Percentiles rank a stretch among this genome's conserved stretches.
Evolutionary conservation across 2,113 vertebrate genomes (phyloP).

Genomic region (Ariopsis seemanni): DNA sequence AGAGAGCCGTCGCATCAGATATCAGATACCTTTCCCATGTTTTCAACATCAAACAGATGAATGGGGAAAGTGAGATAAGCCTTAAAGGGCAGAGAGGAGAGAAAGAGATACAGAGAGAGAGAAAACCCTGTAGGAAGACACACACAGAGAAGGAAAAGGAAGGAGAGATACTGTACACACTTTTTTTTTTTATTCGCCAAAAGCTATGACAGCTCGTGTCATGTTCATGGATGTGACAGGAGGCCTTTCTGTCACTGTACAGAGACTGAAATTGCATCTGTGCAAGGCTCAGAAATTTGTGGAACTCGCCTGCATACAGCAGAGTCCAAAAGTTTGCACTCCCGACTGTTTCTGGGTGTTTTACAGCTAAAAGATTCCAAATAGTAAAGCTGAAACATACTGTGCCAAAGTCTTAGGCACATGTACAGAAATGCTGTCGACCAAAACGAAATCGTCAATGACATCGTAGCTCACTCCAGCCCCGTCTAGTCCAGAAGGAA

Average conservation of each 20-base stretch:
- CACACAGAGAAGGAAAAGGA: neutral
- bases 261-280: neutral
- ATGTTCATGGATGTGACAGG: conserved; percentile 66
- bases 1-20: conserved; percentile 57
- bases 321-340: neutral
- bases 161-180: conserved; percentile 27
- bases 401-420: too few species aligned
- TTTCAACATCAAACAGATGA: conserved; percentile 69
- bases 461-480: too few species aligned
- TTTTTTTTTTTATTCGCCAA: conserved; percentile 49
- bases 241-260: conserved; percentile 61
- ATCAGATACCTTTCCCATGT: conserved; percentile 59
- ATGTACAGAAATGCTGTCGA: too few species aligned
- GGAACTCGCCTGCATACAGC: neutral
- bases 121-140: neutral
- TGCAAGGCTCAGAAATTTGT: neutral
- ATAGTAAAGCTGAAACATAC: neutral
- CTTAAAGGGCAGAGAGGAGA: conserved; percentile 51
- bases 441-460: too few species aligned
- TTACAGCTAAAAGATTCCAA: neutral
- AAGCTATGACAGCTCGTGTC: conserved; percentile 57
- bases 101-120: conserved; percentile 19
- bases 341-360: neutral
- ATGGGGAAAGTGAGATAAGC: conserved; percentile 65
- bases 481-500: too few species aligned